Base-by-base conservation (phyloP, 1,140 invertebrate genomes). In the Drosophila parabipectinata region DNA sequence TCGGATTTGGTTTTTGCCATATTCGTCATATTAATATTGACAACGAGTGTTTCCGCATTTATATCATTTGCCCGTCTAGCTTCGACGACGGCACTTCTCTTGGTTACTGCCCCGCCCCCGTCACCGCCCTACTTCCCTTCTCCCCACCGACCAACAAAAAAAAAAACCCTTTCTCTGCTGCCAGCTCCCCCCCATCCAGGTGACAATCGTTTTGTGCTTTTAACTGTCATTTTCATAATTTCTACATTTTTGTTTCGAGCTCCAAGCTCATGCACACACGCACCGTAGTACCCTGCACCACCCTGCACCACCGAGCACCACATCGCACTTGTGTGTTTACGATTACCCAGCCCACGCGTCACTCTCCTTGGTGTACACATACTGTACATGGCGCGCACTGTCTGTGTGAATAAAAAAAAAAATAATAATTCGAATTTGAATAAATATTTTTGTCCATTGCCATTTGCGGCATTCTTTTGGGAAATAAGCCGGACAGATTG, bases 21-120 rank as follows among this genome's bases (percentile, higher is more conserved):
- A 85, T 85, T 84, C 80, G 80, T 83, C 80, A 87, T 85, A 85
- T 85, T 85, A 85, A 85, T 85, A 85, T 85, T 85, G 81, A 85
- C 81, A 87, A 85, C 81, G 83, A 85, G 81, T 85, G 81, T 85
- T 85, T 85, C 81, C 81, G 81, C 81, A 85, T 85, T 85, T 85
- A 85, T 85, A 87, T 85, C 81, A 85, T 78, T 84, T 79, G 75
- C 64, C 58, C 66, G 74, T 77, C 73, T 77, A 68, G 54, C 67
- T 67, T 47, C 69, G 54, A 30, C 54, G 62, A 44, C 59, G 15
- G 37, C 28, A 48, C 54, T 47, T 48, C 64, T 53, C 58, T 54
- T 41, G 59, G 56, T 52, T 54, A 37, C 57, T 37, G 39, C 44
- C 32, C 72, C 62, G 26, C 24, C 50, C 26, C 41, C 14, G 28